Evolutionary conservation across 2,797 vertebrate species (phyloP), one percentile per base, ranked within the genome.

Genomic region (Rhabdomys pumilio): DNA sequence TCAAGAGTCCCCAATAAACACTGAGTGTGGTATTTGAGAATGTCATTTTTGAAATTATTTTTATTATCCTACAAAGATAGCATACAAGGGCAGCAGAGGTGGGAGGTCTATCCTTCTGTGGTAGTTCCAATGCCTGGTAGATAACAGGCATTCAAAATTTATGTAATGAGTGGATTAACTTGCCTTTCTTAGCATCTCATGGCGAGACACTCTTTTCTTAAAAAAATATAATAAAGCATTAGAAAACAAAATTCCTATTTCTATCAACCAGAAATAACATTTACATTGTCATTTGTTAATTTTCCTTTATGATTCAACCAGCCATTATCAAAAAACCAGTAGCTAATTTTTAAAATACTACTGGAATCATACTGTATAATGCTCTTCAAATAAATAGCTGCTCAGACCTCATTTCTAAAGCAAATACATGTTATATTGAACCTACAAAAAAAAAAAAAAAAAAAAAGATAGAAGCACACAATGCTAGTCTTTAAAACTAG

Each of bases 351-450:
- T 50, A 57, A 92, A 94, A 87, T 29, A 89, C 88, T 94, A 77
- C 1, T 81, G 2, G 61, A 3, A 79, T 63, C 6, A 31, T 10
- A 86, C 47, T 1, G 4, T 59, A 41, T 10, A 89, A 76, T 34
- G 83, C 55, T 19, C 17, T 93, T 91, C 93, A 89, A 96, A 92
- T 86, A 69, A 86, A 72, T 55, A 57, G 22, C 24, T 75, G 84
- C 31, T 95, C 65, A 80, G 75, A 87, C 20, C 44, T 59, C 86
- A 59, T 29, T 94, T 75, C 22, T 77, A 77, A 47, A 81, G 41
- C 53, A 97, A 65, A 57, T 31, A 7, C 57, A 76, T 9, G 59
- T 55, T 84, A 82, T 11, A 69, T 61, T 79, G 73, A 77, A 65
- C 31, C 80, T 50, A 29, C 80, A 91, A 90, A 55, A 1, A 57